Base-by-base conservation (phyloP, 1,140 invertebrate species). In the Sesamia nonagrioides region DNA sequence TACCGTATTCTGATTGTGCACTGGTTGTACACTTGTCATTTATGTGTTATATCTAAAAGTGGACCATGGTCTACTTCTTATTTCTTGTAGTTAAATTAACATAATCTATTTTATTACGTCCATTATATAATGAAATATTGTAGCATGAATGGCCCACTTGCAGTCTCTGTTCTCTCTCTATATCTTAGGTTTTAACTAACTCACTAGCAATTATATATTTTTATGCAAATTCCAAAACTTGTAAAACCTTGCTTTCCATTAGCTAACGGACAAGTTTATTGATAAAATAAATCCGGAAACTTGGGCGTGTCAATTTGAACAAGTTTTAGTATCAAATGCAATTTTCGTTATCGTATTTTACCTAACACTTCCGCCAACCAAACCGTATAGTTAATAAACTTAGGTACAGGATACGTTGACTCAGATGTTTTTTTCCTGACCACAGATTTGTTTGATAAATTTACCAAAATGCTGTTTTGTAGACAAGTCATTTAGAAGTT, bases 211-310 rank as follows among this genome's bases (percentile, higher is more conserved):
- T 58, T 58, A 58, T 17, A 61, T 37, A 61, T 61, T 35, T 61
- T 61, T 61, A 35, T 61, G 60, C 40, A 61, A 58, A 58, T 66
- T 66, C 37, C 37, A 9, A 66, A 18, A 37, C 37, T 66, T 42
- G 37, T 17, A 21, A 42, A 18, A 66, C 37, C 37, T 66, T 66
- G 21, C 42, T 69, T 69, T 69, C 42, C 42, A 48, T 69, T 50
- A 50, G 45, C 42, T 48, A 33, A 68, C 63, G 48, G 37, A 1
- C 58, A 15, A 17, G 13, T 69, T 37, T 18, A 27, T 7, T 35
- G 68, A 71, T 71, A 54, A 71, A 52, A 52, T 71, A 71, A 71
- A 71, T 71, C 68, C 68, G 68, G 50, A 71, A 71, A 71, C 68
- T 37, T 52, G 33, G 68, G 48, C 37, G 68, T 71, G 45, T 71